Evolutionary conservation across 92 coral and sea anemone genomes (phyloP).

Genomic region (Actinostola sp.): DNA sequence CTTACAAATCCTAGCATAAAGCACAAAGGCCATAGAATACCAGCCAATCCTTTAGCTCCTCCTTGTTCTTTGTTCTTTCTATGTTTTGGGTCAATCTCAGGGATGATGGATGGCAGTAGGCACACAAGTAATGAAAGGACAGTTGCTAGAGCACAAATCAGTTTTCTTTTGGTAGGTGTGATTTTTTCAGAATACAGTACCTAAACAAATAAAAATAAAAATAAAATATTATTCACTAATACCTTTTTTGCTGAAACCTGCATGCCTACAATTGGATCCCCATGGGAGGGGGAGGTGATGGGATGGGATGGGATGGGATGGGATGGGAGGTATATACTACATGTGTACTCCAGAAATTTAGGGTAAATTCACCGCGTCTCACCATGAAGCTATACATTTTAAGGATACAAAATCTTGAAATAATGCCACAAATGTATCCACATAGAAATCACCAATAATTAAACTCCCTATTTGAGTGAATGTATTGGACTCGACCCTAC

Average conservation of each 20-base stretch:
- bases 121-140: constrained; percentile 70
- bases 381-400: too few species aligned
- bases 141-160: constrained; percentile 66
- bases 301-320: too few species aligned
- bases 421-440: too few species aligned
- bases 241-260: background rate
- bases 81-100: constrained; percentile 61
- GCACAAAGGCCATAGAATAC: constrained; percentile 86
- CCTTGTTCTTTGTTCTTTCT: constrained; percentile 40
- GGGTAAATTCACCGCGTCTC: too few species aligned
- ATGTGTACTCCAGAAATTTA: too few species aligned
- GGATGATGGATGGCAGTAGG: constrained; percentile 80
- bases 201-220: constrained; percentile 26
- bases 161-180: constrained; percentile 47
- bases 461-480: too few species aligned
- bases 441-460: too few species aligned
- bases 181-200: constrained; percentile 52
- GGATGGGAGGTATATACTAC: too few species aligned
- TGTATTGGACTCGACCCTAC: too few species aligned
- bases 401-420: too few species aligned
- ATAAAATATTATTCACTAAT: background rate
- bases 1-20: constrained; percentile 92
- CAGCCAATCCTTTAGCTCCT: constrained; percentile 64
- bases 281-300: too few species aligned
- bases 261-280: too few species aligned